A percentile compares a stretch with the other conserved stretches of the same genome.
phyloP scores from a whole-genome alignment of 1,140 invertebrate species.

The Drosophila azteca region DNA sequence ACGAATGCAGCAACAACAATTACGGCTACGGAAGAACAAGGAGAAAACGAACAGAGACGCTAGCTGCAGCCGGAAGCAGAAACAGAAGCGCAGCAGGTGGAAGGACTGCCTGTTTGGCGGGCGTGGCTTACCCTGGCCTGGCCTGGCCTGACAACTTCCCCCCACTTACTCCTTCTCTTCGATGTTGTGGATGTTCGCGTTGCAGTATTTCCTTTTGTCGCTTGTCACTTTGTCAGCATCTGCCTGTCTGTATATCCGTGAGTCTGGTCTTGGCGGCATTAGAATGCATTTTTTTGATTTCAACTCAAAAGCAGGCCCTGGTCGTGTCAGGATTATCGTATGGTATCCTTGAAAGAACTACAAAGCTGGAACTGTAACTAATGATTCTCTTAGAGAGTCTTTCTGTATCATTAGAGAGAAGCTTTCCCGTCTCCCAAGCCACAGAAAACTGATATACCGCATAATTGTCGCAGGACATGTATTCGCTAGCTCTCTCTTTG shows the following conservation, averaged over 20 bases:
- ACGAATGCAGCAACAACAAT: conserved; percentile 24
- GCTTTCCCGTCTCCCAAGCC: neutral
- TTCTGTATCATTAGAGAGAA: neutral
- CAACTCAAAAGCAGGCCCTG: no score
- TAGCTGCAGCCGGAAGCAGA: conserved; percentile 37
- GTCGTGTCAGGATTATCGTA: no score
- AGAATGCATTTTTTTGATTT: no score
- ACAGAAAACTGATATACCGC: conserved; percentile 30
- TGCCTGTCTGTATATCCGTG: neutral
- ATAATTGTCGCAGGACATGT: conserved; percentile 41
- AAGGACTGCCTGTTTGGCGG: conserved; percentile 10
- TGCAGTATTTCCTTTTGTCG: conserved; percentile 41
- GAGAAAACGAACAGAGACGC: conserved; percentile 29
- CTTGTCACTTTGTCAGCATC: conserved; percentile 24
- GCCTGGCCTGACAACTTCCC: neutral
- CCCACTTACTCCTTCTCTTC: neutral
- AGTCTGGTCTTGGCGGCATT: no score
- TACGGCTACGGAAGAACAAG: conserved; percentile 5
- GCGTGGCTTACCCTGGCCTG: conserved; percentile 5
- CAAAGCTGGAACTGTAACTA: no score
- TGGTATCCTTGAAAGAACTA: no score
- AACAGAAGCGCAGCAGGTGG: conserved; percentile 20
- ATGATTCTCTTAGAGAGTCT: no score
- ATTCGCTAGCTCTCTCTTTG: no score
- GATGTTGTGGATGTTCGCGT: conserved; percentile 1